These are phyloP conservation scores for Gymnothorax reevesii DNA, from an alignment of 2,797 vertebrate species.

Conservation along the genomic window DNA sequence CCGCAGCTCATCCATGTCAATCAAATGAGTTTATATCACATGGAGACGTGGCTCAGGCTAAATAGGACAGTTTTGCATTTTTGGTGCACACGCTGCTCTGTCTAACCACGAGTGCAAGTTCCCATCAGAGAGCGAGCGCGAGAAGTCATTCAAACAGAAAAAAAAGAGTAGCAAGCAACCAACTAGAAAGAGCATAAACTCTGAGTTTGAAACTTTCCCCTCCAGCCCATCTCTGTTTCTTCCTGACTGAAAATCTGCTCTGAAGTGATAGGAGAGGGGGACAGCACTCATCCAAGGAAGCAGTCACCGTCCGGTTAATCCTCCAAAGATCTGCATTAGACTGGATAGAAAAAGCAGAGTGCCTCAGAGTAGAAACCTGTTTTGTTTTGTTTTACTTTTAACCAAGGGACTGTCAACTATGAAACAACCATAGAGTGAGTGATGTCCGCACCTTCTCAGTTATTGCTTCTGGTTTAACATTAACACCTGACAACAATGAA, in stretches of 20 bases:
- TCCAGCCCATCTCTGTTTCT: neutral
- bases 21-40: slow-evolving; percentile 13
- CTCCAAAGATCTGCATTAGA: neutral
- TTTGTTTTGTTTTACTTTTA: neutral
- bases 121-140: neutral
- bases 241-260: slow-evolving; percentile 17
- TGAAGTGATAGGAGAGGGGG: slow-evolving; percentile 3
- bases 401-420: neutral
- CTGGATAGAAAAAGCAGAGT: neutral
- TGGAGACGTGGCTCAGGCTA: neutral
- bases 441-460: neutral
- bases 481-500: neutral
- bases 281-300: slow-evolving; percentile 9
- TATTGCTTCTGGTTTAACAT: neutral
- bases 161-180: slow-evolving; percentile 10
- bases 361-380: neutral
- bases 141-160: neutral
- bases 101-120: neutral
- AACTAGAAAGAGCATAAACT: slow-evolving; percentile 15
- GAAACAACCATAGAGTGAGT: neutral
- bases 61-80: slow-evolving; percentile 21
- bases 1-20: neutral
- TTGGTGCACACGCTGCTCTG: neutral
- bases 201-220: slow-evolving; percentile 2
- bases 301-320: neutral